Evolutionary conservation across 1,140 invertebrate species (phyloP).

Genomic region (Amyelois transitella): DNA sequence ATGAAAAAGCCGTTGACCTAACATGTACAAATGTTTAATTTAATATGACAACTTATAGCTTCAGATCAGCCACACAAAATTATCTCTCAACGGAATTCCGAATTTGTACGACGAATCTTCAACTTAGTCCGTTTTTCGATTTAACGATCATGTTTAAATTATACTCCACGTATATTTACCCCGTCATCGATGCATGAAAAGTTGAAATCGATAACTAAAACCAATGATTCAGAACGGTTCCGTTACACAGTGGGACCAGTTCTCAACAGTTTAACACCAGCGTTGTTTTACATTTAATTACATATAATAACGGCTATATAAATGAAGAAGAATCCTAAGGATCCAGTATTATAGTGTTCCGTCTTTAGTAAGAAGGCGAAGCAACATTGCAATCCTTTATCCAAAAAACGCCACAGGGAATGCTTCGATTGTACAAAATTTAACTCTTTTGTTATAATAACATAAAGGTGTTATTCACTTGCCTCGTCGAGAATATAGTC

Average conservation of each 20-base stretch:
- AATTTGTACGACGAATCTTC: background rate
- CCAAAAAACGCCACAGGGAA: background rate
- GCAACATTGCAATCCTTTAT: background rate
- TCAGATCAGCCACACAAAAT: too few species aligned
- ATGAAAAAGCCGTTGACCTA: too few species aligned
- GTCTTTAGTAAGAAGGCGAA: constrained; percentile 53
- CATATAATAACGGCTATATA: background rate
- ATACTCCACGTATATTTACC: background rate
- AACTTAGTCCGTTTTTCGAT: background rate
- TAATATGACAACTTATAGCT: too few species aligned
- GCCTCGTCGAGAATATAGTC: background rate
- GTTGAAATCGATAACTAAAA: constrained; percentile 31
- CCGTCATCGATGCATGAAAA: background rate
- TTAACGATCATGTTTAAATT: background rate
- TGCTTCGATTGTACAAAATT: background rate
- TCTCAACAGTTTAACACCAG: constrained; percentile 18
- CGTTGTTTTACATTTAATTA: background rate
- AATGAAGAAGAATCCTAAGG: constrained; percentile 2
- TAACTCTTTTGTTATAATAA: background rate
- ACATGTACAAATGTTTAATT: too few species aligned
- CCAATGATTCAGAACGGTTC: constrained; percentile 51
- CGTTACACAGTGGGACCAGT: constrained; percentile 44
- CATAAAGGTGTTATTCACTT: background rate
- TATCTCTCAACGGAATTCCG: too few species aligned
- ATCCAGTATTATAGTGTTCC: constrained; percentile 43